Percentiles rank a stretch among this genome's conserved stretches.
Conservation (phyloP, 2,113 vertebrate genomes). For the Phyllopteryx taeniolatus region DNA sequence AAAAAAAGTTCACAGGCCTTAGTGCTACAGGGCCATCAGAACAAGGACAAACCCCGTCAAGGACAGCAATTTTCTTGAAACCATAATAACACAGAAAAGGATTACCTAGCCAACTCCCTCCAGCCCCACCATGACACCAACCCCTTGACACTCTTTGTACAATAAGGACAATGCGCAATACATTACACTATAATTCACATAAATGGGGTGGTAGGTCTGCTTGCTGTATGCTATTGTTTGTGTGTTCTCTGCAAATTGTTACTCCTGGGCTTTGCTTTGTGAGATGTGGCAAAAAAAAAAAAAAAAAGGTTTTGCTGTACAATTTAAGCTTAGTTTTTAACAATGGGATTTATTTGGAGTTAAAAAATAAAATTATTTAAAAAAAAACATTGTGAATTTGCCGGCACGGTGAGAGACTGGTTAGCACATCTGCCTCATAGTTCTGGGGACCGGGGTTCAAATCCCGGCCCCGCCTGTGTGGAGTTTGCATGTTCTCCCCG, state of each 20-base stretch:
- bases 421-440: no score
- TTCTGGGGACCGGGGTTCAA: no score
- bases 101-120: background rate
- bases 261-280: slow-evolving; percentile 1
- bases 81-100: background rate
- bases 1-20: background rate
- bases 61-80: background rate
- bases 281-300: background rate
- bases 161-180: slow-evolving; percentile 1
- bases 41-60: background rate
- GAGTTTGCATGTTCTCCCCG: no score
- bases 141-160: background rate
- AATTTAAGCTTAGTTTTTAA: background rate
- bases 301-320: background rate
- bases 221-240: background rate
- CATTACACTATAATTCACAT: slow-evolving; percentile 1
- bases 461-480: no score
- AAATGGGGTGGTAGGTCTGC: background rate
- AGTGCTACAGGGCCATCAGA: background rate
- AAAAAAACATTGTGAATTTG: no score
- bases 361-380: background rate
- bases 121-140: background rate
- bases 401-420: background rate
- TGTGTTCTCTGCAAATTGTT: background rate
- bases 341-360: background rate